Evolutionary conservation across 2,113 vertebrate species (phyloP), one percentile per base, ranked within the genome.

Genomic region (Etia nguti): DNA sequence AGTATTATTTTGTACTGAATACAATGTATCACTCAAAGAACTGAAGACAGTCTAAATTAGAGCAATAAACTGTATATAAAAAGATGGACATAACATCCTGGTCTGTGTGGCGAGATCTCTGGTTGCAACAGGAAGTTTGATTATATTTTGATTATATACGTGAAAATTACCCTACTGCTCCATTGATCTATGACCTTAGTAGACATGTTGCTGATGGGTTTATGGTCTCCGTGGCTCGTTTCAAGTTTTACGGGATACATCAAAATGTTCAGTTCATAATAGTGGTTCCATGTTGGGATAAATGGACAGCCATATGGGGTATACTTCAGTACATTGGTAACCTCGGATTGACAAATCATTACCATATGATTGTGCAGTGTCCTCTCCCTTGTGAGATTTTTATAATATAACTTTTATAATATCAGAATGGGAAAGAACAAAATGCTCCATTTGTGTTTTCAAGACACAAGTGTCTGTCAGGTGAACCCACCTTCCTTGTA

Each of bases 401-500:
- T n/a, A n/a, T n/a, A n/a, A n/a, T n/a, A n/a, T n/a, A n/a, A 4
- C 6, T 16, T 18, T 50, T 6, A 50, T 18, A 50, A 54, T 8
- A 20, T 8, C 20, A 52, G 18, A 8, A 52, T 52, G 50, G 50
- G 7, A 20, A 7, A 3, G 18, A 3, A 18, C 16, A 8, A 50
- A 50, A 29, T 29, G 29, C 4, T 29, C 29, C 4, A 4, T 4
- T 29, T 4, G 7, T 9, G 3, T 6, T 18, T 52, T 20, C 50
- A 18, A 52, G 48, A 20, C 13, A 15, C 7, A 18, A 52, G 4
- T 8, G 20, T n/a, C 20, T 54, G 50, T 9, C 22, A 57, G 11
- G 10, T 15, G 7, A 22, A 75, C 83, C 0, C 88, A 98, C 98
- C 98, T 95, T 97, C 97, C 43, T 82, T 92, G 31, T 97, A 79